These are phyloP conservation scores for human DNA, from an alignment of 2,113 vertebrate species.

Conservation along the genomic window GRCh38 chr7:137992501-137993000, in stretches of 20 bases:
- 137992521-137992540: not conserved
- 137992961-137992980: constrained; percentile 8
- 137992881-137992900: not conserved
- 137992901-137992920: not conserved
- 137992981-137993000: not conserved
- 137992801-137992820: not conserved
- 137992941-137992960: not conserved
- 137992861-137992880: not conserved
- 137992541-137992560: not conserved
- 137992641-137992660: not conserved
- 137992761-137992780: not conserved
- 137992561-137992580: constrained; percentile 39
- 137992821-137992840: not conserved
- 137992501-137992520: not conserved
- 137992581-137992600: not conserved
- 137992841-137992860: not conserved
- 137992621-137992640: not conserved
- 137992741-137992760: not conserved
- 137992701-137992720: not conserved
- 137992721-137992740: not conserved
- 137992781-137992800: not conserved
- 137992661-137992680: not conserved
- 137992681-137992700: not conserved
- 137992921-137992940: not conserved
- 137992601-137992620: not conserved